phyloP scores from a whole-genome alignment of 2,113 vertebrate species.

The Corapipo altera region DNA sequence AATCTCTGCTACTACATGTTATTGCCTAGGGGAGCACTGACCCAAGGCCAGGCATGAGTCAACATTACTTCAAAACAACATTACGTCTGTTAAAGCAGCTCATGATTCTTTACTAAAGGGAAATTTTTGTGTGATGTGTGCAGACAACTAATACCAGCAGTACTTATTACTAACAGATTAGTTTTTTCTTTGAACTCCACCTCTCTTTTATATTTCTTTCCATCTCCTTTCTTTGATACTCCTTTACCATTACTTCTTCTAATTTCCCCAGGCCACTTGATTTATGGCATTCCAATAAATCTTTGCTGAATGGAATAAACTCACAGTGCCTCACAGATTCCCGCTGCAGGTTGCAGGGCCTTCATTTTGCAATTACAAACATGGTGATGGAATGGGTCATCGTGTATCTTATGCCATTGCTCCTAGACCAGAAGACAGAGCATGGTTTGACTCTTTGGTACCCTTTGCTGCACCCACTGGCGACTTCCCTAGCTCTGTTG shows the following conservation, averaged over 20 bases:
- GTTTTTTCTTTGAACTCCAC: neutral
- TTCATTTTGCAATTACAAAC: neutral
- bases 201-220: neutral
- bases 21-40: neutral
- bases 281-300: neutral
- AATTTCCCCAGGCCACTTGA: neutral
- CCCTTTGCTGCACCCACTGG: neutral
- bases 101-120: neutral
- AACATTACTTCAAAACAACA: neutral
- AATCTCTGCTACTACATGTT: neutral
- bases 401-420: neutral
- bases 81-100: neutral
- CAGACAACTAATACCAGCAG: neutral
- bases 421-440: neutral
- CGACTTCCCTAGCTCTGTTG: neutral
- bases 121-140: neutral
- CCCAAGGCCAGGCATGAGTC: neutral
- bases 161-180: neutral
- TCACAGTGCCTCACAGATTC: neutral
- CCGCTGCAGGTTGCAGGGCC: neutral
- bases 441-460: neutral
- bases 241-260: neutral
- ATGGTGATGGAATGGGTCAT: neutral
- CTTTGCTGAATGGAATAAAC: neutral
- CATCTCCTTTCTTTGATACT: neutral